A percentile compares a stretch with the other conserved stretches of the same genome.
Conservation (phyloP, 2,888 invertebrate genomes). For the Andrena praecox region DNA sequence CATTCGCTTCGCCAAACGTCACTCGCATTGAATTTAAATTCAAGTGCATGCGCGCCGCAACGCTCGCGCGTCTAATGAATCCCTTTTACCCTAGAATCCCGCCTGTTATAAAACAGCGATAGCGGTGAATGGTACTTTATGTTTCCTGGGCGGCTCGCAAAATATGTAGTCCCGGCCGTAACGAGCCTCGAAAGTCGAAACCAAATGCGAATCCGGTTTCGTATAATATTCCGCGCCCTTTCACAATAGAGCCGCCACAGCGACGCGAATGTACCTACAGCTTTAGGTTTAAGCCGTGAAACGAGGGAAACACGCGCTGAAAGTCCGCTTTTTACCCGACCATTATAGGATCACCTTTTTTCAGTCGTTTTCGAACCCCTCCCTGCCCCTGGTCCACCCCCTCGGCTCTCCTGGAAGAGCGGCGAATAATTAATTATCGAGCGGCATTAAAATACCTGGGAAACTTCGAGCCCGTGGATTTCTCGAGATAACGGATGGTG, state of each 20-base stretch:
- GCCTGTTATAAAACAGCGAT: conserved; percentile 4
- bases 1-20: background rate
- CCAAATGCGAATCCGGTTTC: background rate
- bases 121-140: conserved; percentile 5
- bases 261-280: background rate
- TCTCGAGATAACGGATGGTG: conserved; percentile 34
- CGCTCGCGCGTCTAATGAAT: conserved; percentile 30
- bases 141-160: conserved; percentile 19
- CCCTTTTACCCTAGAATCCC: conserved; percentile 11
- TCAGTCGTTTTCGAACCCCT: conserved; percentile 20
- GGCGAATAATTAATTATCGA: conserved; percentile 66
- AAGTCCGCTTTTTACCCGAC: background rate
- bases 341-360: conserved; percentile 32
- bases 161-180: background rate
- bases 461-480: conserved; percentile 39
- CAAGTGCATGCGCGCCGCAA: background rate
- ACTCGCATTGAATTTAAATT: conserved; percentile 5
- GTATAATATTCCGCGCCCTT: background rate
- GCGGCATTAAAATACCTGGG: conserved; percentile 56
- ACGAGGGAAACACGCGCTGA: background rate
- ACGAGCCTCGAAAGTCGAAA: background rate
- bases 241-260: background rate
- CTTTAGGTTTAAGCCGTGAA: background rate
- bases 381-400: conserved; percentile 4
- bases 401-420: conserved; percentile 13